Evolutionary conservation across 2,888 invertebrate genomes (phyloP).

Genomic region (Dione juno): DNA sequence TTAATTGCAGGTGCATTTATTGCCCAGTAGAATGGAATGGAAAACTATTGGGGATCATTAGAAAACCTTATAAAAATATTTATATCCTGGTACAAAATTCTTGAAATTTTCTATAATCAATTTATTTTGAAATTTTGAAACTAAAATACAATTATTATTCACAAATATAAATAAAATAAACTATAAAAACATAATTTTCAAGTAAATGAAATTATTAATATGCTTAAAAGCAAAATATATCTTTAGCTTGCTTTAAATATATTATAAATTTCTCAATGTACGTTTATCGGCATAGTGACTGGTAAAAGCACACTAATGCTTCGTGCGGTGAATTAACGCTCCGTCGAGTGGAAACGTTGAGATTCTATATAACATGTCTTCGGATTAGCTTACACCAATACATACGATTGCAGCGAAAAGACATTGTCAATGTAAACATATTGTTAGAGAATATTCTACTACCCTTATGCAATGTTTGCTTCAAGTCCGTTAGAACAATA

Average conservation of each 20-base stretch:
- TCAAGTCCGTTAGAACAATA: neutral
- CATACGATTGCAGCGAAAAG: neutral
- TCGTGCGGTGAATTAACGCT: constrained; percentile 58
- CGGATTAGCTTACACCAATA: neutral
- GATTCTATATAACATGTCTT: constrained; percentile 22
- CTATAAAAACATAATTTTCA: neutral
- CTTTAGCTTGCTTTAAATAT: neutral
- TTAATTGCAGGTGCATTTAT: constrained; percentile 21
- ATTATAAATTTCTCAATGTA: constrained; percentile 20
- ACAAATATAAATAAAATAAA: neutral
- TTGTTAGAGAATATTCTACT: neutral
- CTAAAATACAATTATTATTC: neutral
- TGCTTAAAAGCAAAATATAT: neutral
- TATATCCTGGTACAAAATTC: neutral
- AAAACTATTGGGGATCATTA: constrained; percentile 3
- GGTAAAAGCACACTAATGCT: constrained; percentile 33
- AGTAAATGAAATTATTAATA: neutral
- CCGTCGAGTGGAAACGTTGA: constrained; percentile 64
- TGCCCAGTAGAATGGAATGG: constrained; percentile 1
- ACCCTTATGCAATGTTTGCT: neutral
- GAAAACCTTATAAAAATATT: neutral
- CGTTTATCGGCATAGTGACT: constrained; percentile 16
- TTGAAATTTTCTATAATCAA: neutral
- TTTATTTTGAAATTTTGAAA: neutral
- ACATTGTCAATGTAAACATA: neutral